Evolutionary conservation across 2,797 vertebrate genomes (phyloP).

Genomic region (Muraenolepis orangiensis): DNA sequence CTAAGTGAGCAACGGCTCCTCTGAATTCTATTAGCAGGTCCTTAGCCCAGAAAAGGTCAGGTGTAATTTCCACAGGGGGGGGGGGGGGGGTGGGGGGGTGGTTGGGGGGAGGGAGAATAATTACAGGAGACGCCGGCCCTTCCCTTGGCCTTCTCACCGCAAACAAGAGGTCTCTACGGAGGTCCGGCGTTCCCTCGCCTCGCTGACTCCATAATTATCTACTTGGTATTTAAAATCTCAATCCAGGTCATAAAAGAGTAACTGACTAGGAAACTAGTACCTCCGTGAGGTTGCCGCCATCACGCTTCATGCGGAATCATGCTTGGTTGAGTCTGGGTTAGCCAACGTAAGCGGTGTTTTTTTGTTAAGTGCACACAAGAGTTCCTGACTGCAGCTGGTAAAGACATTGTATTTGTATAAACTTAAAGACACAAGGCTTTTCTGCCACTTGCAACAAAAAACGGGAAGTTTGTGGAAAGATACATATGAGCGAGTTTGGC

Average conservation of each 20-base stretch:
- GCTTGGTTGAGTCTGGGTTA: neutral
- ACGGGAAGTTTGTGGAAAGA: no score
- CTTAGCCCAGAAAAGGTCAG: constrained; percentile 60
- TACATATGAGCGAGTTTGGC: no score
- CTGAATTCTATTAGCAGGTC: constrained; percentile 62
- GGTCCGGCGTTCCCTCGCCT: constrained; percentile 24
- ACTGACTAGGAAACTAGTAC: neutral
- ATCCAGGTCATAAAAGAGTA: neutral
- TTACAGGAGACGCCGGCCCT: constrained; percentile 50
- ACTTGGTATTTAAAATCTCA: neutral
- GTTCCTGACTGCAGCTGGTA: no score
- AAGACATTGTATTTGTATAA: no score
- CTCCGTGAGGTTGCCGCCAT: neutral
- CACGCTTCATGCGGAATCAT: no score
- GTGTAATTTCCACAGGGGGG: constrained; percentile 63
- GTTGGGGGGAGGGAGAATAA: no score
- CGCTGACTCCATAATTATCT: constrained; percentile 16
- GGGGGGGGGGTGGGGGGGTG: no score
- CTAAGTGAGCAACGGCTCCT: constrained; percentile 47
- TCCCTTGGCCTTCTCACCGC: constrained; percentile 43
- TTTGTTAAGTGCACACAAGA: neutral
- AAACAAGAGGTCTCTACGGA: constrained; percentile 32
- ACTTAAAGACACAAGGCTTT: no score
- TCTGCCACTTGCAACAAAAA: no score
- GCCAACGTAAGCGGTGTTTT: neutral